These are phyloP conservation scores for Panthera uncia DNA, from an alignment of 2,113 vertebrate genomes.

Conservation along the genomic window DNA sequence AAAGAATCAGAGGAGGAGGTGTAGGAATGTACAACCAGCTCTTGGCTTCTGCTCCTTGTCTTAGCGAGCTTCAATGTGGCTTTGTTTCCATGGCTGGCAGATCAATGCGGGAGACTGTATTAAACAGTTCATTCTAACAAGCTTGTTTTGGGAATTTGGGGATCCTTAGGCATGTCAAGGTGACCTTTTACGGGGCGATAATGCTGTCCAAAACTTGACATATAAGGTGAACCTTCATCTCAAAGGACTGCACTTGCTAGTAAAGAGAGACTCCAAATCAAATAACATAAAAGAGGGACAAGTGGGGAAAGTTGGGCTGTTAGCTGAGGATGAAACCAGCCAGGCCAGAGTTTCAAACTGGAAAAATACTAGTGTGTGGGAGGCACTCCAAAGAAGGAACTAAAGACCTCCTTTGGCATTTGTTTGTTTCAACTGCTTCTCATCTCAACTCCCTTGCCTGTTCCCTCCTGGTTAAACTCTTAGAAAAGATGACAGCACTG, in stretches of 20 bases:
- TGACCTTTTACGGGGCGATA: neutral
- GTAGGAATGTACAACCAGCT: neutral
- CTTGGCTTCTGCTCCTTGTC: neutral
- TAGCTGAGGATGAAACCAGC: neutral
- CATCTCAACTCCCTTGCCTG: neutral
- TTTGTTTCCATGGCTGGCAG: conserved; percentile 49
- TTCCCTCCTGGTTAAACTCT: neutral
- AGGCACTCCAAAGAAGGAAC: neutral
- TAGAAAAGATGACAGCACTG: neutral
- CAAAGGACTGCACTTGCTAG: neutral
- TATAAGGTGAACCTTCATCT: neutral
- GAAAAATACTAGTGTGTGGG: neutral
- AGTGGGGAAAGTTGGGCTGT: neutral
- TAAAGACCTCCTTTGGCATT: conserved; percentile 12
- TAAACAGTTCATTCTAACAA: neutral
- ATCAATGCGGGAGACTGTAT: neutral
- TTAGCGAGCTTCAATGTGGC: neutral
- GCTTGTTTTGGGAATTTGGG: conserved; percentile 39
- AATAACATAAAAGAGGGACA: neutral
- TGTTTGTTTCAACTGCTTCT: neutral
- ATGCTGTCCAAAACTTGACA: conserved; percentile 1
- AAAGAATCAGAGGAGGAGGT: neutral
- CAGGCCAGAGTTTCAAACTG: neutral
- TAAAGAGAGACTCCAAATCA: neutral
- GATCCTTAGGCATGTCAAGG: neutral